A percentile compares a stretch with the other conserved stretches of the same genome.
Conservation (phyloP, 1,140 invertebrate species). For the Spodoptera frugiperda region DNA sequence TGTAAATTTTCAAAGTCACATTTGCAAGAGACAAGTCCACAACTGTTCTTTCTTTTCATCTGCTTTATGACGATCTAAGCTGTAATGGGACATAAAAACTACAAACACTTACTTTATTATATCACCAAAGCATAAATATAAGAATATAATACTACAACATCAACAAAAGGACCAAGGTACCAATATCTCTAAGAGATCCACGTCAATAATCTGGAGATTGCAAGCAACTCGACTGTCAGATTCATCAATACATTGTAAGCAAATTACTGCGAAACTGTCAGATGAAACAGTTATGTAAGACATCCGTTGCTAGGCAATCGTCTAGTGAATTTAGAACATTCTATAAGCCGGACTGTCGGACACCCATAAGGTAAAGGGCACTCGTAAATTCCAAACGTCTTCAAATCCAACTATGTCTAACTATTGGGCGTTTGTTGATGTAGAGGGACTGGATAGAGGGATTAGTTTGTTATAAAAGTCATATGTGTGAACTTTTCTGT, state of each 20-base stretch:
- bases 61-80: too few species aligned
- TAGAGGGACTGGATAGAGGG: slow-evolving; percentile 60
- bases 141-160: too few species aligned
- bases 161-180: too few species aligned
- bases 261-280: slow-evolving; percentile 37
- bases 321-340: slow-evolving; percentile 71
- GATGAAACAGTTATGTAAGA: slow-evolving; percentile 56
- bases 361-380: slow-evolving; percentile 79
- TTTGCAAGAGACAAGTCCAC: too few species aligned
- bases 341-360: slow-evolving; percentile 60
- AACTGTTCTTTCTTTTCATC: too few species aligned
- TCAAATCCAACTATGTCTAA: slow-evolving; percentile 85
- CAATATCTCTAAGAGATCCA: too few species aligned
- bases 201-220: background rate
- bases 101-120: too few species aligned
- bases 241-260: slow-evolving; percentile 39
- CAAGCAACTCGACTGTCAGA: background rate
- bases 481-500: background rate
- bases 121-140: too few species aligned
- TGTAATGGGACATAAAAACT: too few species aligned
- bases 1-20: too few species aligned
- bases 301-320: slow-evolving; percentile 76
- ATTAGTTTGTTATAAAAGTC: too few species aligned
- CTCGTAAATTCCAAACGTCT: slow-evolving; percentile 84
- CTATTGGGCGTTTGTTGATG: slow-evolving; percentile 74